A percentile compares a stretch with the other conserved stretches of the same genome.
Conservation (phyloP, 2,888 invertebrate genomes). For the Lissocephala sabroskyi region DNA sequence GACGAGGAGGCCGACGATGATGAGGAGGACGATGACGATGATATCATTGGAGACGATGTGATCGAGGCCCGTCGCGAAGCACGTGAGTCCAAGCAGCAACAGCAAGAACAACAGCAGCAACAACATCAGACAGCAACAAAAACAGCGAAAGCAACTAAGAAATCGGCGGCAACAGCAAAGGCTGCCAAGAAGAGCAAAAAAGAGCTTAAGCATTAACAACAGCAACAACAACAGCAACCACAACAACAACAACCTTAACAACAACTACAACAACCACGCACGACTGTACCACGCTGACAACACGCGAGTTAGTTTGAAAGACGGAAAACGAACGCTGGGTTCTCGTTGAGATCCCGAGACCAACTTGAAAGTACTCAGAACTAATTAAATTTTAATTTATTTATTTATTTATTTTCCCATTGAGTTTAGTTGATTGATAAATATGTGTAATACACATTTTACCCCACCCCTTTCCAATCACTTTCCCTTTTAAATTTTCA, state of each 20-base stretch:
- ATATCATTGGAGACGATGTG: slow-evolving; percentile 77
- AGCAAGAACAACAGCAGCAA: slow-evolving; percentile 67
- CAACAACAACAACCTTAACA: slow-evolving; percentile 7
- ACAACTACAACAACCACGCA: background rate
- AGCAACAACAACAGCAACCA: slow-evolving; percentile 21
- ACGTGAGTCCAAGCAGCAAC: slow-evolving; percentile 87
- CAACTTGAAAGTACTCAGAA: too few relatives aligned
- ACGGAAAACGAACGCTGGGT: too few relatives aligned
- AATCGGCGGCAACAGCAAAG: slow-evolving; percentile 70
- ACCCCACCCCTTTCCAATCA: too few relatives aligned
- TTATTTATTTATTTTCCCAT: too few relatives aligned
- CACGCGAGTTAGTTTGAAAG: too few relatives aligned
- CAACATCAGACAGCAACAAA: slow-evolving; percentile 74
- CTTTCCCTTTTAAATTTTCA: too few relatives aligned
- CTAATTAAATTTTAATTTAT: too few relatives aligned
- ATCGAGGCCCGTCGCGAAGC: slow-evolving; percentile 79
- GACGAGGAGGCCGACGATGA: slow-evolving; percentile 79
- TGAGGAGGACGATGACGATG: slow-evolving; percentile 79
- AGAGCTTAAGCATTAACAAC: slow-evolving; percentile 63
- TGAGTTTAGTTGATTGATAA: too few relatives aligned
- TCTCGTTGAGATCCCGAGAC: too few relatives aligned
- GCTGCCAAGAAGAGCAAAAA: slow-evolving; percentile 68
- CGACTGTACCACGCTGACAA: too few relatives aligned
- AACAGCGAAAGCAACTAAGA: slow-evolving; percentile 66
- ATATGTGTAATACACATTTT: too few relatives aligned